Evolutionary conservation across 2,113 vertebrate genomes (phyloP).

Genomic region (Synodontis membranacea): DNA sequence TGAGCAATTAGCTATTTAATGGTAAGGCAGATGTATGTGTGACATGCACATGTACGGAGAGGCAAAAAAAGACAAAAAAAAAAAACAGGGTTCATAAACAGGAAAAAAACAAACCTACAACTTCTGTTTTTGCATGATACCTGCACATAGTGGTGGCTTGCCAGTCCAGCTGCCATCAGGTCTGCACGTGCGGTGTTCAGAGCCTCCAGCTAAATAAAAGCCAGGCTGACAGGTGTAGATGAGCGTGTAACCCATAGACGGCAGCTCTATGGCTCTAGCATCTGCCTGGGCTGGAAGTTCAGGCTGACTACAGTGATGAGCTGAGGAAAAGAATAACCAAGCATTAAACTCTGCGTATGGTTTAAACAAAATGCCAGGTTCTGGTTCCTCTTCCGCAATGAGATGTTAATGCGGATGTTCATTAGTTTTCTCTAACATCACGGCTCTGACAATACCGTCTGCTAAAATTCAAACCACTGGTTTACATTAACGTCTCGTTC

Average conservation of each 20-base stretch:
- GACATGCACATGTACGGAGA: not conserved
- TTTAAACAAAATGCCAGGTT: constrained; percentile 12
- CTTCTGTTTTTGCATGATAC: constrained; percentile 65
- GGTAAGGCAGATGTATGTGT: constrained; percentile 21
- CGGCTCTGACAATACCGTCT: not conserved
- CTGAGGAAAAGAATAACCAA: constrained; percentile 58
- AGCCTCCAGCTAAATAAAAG: constrained; percentile 92
- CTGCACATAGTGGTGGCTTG: constrained; percentile 89
- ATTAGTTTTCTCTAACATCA: not conserved
- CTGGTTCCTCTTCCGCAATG: constrained; percentile 9
- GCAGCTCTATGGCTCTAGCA: constrained; percentile 90
- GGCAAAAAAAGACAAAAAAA: too few relatives aligned
- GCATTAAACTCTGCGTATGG: not conserved
- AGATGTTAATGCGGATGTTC: too few relatives aligned
- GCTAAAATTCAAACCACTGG: not conserved
- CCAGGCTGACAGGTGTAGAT: constrained; percentile 95
- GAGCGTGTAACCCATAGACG: constrained; percentile 94
- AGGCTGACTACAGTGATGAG: constrained; percentile 94
- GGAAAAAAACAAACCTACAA: not conserved
- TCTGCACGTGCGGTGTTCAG: constrained; percentile 95
- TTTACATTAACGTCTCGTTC: not conserved
- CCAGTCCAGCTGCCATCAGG: constrained; percentile 97
- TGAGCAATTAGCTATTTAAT: constrained; percentile 34
- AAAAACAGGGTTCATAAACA: not conserved
- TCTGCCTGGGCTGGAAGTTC: constrained; percentile 89